phyloP scores from a whole-genome alignment of 2,888 invertebrate species.

The Brenthis hecate region DNA sequence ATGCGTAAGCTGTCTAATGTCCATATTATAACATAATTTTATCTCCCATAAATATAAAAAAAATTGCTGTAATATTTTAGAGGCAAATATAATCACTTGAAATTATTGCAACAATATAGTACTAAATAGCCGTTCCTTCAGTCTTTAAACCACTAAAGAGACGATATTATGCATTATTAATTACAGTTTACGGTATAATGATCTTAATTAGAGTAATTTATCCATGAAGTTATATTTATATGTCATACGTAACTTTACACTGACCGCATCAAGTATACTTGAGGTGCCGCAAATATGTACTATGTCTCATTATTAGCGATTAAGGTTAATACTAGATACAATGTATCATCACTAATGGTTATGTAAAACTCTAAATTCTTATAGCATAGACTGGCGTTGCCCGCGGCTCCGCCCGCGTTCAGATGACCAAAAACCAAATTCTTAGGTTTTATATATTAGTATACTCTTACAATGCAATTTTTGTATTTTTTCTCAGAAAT shows the following conservation, averaged over 20 bases:
- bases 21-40: too few relatives aligned
- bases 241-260: conserved; percentile 32
- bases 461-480: too few relatives aligned
- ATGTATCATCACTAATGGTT: not conserved
- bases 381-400: too few relatives aligned
- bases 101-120: not conserved
- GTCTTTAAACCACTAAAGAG: conserved; percentile 18
- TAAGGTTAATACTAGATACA: conserved; percentile 14
- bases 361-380: too few relatives aligned
- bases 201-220: conserved; percentile 37
- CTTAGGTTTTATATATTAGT: too few relatives aligned
- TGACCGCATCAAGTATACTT: conserved; percentile 28
- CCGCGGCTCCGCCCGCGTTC: too few relatives aligned
- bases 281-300: conserved; percentile 20
- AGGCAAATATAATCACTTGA: too few relatives aligned
- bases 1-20: too few relatives aligned
- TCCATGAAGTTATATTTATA: conserved; percentile 32
- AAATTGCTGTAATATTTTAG: too few relatives aligned
- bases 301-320: conserved; percentile 9
- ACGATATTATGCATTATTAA: conserved; percentile 29
- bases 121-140: conserved; percentile 4
- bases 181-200: conserved; percentile 35
- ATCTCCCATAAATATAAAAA: too few relatives aligned
- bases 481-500: too few relatives aligned
- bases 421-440: too few relatives aligned